Conservation (phyloP, 2,113 vertebrate species). For the Prolemur simus region DNA sequence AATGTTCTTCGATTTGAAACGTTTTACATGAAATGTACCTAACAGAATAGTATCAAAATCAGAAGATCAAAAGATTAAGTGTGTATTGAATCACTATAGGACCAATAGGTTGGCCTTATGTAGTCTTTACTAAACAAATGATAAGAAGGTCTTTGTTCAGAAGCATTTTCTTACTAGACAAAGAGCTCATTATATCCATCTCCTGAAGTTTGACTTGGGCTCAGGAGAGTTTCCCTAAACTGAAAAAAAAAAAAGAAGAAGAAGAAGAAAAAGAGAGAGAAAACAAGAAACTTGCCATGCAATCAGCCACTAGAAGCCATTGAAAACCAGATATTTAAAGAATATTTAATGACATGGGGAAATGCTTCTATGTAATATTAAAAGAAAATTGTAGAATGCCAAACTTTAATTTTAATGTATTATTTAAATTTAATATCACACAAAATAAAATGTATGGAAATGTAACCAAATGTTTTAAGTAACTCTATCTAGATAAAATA, state of each 20-base stretch:
- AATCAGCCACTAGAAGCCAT: not conserved
- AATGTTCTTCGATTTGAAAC: not conserved
- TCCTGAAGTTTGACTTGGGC: not conserved
- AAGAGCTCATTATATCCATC: slow-evolving; percentile 46
- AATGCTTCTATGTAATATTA: not conserved
- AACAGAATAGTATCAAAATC: not conserved
- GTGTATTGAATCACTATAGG: not conserved
- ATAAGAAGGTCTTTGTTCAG: slow-evolving; percentile 32
- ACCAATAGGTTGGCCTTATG: not conserved
- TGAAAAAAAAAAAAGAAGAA: not conserved
- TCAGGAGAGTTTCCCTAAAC: not conserved
- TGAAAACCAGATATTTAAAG: not conserved
- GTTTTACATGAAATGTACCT: not conserved
- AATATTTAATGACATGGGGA: not conserved
- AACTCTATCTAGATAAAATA: not conserved
- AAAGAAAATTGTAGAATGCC: not conserved
- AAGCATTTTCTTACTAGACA: slow-evolving; percentile 36
- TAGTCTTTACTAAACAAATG: slow-evolving; percentile 37
- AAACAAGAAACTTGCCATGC: not conserved
- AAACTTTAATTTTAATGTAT: not conserved
- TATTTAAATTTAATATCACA: not conserved
- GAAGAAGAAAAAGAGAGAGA: not conserved
- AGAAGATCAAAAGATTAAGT: not conserved
- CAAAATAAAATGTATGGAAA: not conserved
- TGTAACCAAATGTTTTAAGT: not conserved